Base-by-base conservation (phyloP, 2,113 vertebrate species). In the Nothobranchius furzeri region DNA sequence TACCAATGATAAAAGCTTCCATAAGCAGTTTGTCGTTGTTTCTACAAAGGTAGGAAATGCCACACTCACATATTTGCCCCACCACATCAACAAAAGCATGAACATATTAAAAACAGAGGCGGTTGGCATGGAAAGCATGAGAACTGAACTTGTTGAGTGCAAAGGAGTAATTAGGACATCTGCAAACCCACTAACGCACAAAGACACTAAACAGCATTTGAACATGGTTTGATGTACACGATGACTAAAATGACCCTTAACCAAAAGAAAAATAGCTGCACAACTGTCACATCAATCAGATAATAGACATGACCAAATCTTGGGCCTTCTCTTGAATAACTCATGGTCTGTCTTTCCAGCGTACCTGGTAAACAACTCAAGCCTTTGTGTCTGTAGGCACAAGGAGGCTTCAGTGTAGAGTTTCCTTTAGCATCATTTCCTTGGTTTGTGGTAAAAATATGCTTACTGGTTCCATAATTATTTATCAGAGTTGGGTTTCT, bases 91-190 rank as follows among this genome's bases (percentile, higher is more conserved):
- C 30, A 30, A 30, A 30, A 30, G 30, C 30, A 30, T 30, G 30
- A 30, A 30, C 30, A 30, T 1, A 30, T 30, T 30, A 30, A 30
- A 30, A 30, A 30, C 30, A 30, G 30, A 40, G 37, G 37, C 62
- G 70, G 71, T 53, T 47, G 66, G 64, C 56, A 49, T 37, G 69
- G 71, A 73, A 68, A 53, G 15, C 54, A 62, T 30, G 30, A 30
- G 30, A 30, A 4, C 30, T 30, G 30, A 30, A 30, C 30, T 30
- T 30, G 30, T 30, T 30, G 30, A 30, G 30, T 30, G 30, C 30
- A 30, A 30, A 30, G 30, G 30, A 30, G 30, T 3, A 30, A 30
- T 3, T 30, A 30, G 20, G 30, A 30, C 30, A 30, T 30, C 30
- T 30, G 30, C 30, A 30, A 30, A 30, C 30, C 30, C 30, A 30